Percentiles rank a stretch among this genome's conserved stretches.
Conservation (phyloP, 2,113 vertebrate genomes). For the Nerophis ophidion region DNA sequence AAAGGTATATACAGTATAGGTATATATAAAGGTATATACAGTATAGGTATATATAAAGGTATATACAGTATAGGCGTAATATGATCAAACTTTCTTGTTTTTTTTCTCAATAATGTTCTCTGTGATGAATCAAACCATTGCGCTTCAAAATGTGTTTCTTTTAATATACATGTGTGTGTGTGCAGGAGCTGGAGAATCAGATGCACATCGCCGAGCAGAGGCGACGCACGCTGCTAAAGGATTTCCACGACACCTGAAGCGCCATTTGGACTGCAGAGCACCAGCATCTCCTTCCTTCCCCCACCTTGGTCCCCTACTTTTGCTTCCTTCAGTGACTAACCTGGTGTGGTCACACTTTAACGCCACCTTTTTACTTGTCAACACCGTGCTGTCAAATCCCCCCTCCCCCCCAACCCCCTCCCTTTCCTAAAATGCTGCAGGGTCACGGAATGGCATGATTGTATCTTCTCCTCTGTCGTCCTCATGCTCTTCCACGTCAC, state of each 20-base stretch:
- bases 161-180: background rate
- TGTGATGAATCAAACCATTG: background rate
- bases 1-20: too few species aligned
- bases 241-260: conserved; percentile 96
- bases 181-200: conserved; percentile 97
- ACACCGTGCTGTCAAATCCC: background rate
- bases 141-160: background rate
- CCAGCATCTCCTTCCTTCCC: conserved; percentile 41
- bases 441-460: conserved; percentile 58
- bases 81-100: too few species aligned
- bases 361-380: conserved; percentile 18
- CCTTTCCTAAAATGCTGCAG: conserved; percentile 47
- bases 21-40: too few species aligned
- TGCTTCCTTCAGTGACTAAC: conserved; percentile 26
- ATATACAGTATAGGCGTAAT: too few species aligned
- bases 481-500: conserved; percentile 6
- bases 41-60: too few species aligned
- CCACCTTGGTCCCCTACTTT: conserved; percentile 18
- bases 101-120: background rate
- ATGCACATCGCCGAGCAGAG: conserved; percentile 99
- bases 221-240: conserved; percentile 96
- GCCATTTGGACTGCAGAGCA: conserved; percentile 42
- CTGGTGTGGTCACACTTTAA: conserved; percentile 22
- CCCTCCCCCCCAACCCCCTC: background rate
- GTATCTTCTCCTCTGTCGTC: conserved; percentile 20